Percentiles rank a stretch among this genome's conserved stretches.
phyloP scores from a whole-genome alignment of 2,113 vertebrate species.

The Saguinus imperator region DNA sequence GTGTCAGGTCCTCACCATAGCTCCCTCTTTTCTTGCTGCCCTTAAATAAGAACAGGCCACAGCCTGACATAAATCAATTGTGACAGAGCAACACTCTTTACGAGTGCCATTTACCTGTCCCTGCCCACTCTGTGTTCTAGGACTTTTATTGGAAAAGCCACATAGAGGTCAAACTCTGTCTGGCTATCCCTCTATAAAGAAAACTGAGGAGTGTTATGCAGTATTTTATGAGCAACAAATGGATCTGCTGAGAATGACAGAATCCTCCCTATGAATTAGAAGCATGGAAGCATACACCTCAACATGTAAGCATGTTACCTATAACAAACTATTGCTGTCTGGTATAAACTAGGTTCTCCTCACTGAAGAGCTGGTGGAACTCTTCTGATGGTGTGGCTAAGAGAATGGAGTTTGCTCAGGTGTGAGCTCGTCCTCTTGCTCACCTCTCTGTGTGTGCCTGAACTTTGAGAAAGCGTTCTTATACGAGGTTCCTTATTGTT shows the following conservation, averaged over 20 bases:
- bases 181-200: background rate
- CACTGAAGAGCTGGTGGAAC: background rate
- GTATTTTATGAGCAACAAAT: background rate
- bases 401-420: background rate
- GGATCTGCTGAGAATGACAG: background rate
- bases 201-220: background rate
- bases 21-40: background rate
- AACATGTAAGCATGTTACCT: background rate
- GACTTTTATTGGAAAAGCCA: background rate
- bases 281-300: background rate
- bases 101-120: too few relatives aligned
- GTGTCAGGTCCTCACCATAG: background rate
- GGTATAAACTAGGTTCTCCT: background rate
- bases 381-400: background rate
- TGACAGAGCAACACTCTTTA: accelerated
- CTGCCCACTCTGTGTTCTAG: background rate
- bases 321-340: background rate
- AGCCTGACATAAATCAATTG: background rate
- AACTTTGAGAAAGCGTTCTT: background rate
- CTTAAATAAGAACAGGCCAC: background rate
- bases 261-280: background rate
- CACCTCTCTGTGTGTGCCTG: accelerated
- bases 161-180: background rate
- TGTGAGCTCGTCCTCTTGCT: background rate
- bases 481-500: background rate